These are phyloP conservation scores for Aphelenchoides avenae DNA, from an alignment of 1,140 invertebrate species.

Conservation along the genomic window DNA sequence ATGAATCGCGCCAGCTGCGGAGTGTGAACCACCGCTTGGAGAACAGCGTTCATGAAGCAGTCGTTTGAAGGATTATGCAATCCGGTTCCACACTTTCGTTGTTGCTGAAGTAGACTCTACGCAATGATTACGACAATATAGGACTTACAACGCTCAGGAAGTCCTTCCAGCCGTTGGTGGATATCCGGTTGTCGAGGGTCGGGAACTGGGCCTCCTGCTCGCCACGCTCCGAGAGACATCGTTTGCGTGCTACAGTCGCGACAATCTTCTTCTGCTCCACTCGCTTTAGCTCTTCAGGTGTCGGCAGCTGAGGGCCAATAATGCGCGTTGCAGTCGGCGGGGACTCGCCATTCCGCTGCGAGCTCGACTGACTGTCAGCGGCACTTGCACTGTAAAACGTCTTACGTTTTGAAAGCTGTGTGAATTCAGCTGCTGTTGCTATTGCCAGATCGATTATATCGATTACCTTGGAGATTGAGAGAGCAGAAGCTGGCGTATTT, in stretches of 20 bases:
- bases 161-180: constrained; percentile 22
- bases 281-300: neutral
- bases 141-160: constrained; percentile 11
- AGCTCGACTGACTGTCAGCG: constrained; percentile 8
- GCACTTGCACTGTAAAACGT: neutral
- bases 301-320: neutral
- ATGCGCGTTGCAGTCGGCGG: neutral
- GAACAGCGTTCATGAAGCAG: constrained; percentile 39
- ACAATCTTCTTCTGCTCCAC: constrained; percentile 2
- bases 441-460: constrained; percentile 15
- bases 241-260: constrained; percentile 15
- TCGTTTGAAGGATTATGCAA: constrained; percentile 31
- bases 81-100: constrained; percentile 16
- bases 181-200: constrained; percentile 10
- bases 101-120: constrained; percentile 15
- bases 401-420: constrained; percentile 5
- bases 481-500: too few relatives aligned
- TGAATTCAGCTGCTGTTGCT: constrained; percentile 3
- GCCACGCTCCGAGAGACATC: constrained; percentile 24
- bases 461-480: too few relatives aligned
- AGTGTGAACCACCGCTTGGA: constrained; percentile 35
- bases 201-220: constrained; percentile 29
- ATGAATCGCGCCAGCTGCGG: constrained; percentile 33
- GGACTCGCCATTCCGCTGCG: constrained; percentile 7
- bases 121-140: neutral